Base-by-base conservation (phyloP, 2,888 invertebrate genomes). In the Drosophila mimetica region DNA sequence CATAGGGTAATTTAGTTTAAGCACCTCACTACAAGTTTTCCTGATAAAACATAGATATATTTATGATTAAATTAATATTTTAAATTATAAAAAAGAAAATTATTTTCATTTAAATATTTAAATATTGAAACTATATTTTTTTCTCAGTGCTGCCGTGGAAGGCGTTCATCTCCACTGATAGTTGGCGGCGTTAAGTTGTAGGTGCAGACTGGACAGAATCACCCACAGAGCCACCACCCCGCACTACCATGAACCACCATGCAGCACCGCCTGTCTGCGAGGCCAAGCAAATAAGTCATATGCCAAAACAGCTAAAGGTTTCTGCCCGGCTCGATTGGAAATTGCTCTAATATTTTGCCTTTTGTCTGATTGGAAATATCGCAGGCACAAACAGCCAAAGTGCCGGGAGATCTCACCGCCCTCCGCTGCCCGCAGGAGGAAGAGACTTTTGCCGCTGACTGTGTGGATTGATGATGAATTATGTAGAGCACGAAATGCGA, bases 401-500 rank as follows among this genome's bases (percentile, higher is more conserved):
- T 64, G 74, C 66, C 64, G 69, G 66, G 57, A 42, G 36, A 55
- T 25, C 34, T 34, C 32, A 9, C 28, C 8, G 44, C 8, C 36
- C n/a, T 2, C 16, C 32, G 34, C 6, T 60, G 78, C 75, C 79
- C 84, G 84, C 84, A 80, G 79, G 84, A 72, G 76, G 76, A 67
- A 57, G 60, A 34, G 25, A 48, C 41, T 47, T 74, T 66, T 77
- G 57, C 61, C 64, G 61, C 71, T 53, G 71, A 54, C 83, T 75
- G 79, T 85, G 86, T 82, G 82, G 85, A 86, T 86, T 88, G 75
- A 79, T 90, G 90, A 90, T 90, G 90, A 90, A 90, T 90, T 90
- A 90, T 90, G 90, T 90, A 90, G 90, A 90, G 90, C 90, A 90
- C 90, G 90, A 89, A 90, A 88, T 87, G 51, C 82, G 84, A 82